Percentiles rank a stretch among this genome's conserved stretches.
phyloP scores from a whole-genome alignment of 30 jellyfish, hydroid and myxozoan genomes.

The Rhopilema esculentum region DNA sequence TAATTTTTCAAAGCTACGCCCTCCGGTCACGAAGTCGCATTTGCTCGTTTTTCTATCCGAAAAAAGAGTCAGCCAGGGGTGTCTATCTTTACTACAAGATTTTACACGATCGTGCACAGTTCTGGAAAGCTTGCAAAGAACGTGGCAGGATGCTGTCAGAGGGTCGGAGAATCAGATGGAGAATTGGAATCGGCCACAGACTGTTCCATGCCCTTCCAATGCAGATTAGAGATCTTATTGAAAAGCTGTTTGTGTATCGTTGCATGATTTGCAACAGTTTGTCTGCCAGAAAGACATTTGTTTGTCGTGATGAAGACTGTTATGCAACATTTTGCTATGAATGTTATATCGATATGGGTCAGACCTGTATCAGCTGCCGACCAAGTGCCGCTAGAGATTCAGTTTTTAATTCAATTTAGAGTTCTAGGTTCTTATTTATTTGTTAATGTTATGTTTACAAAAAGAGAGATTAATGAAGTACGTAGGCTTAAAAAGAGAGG shows the following conservation, averaged over 20 bases:
- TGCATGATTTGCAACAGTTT: conserved; percentile 92
- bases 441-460: not conserved
- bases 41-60: conserved; percentile 87
- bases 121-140: conserved; percentile 81
- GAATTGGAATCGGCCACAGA: conserved; percentile 64
- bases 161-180: conserved; percentile 77
- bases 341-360: conserved; percentile 93
- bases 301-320: conserved; percentile 74
- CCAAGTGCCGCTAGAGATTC: conserved; percentile 68
- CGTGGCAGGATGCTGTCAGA: conserved; percentile 83
- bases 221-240: conserved; percentile 28
- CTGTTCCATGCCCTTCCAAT: conserved; percentile 71
- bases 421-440: not conserved
- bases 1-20: conserved; percentile 73
- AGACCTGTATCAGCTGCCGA: conserved; percentile 76
- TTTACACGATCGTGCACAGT: conserved; percentile 81
- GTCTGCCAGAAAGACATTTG: conserved; percentile 67
- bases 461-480: not conserved
- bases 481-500: not conserved
- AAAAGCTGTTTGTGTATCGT: conserved; percentile 65
- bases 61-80: conserved; percentile 80
- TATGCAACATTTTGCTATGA: conserved; percentile 88
- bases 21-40: conserved; percentile 87
- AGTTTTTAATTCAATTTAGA: conserved; percentile 52
- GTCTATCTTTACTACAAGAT: conserved; percentile 83